These are phyloP conservation scores for Trididemnum nubilum DNA, from an alignment of 23 tunicate genomes.

Conservation along the genomic window DNA sequence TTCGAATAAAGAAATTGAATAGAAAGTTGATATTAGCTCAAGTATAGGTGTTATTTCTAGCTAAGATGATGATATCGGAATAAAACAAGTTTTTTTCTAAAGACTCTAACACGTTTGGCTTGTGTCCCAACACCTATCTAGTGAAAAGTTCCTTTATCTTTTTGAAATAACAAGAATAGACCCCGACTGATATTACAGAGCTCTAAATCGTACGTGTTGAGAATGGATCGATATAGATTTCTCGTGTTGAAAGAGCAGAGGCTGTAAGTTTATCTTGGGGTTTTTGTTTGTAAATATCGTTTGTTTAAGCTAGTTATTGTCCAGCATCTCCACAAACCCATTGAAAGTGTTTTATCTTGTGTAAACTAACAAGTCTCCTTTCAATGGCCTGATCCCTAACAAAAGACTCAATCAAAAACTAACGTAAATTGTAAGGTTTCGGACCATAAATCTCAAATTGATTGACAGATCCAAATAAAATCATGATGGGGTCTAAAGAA, in stretches of 20 bases:
- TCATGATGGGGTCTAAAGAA: no score
- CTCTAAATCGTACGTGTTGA: background rate
- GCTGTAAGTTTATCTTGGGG: background rate
- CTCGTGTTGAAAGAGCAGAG: background rate
- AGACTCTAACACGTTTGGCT: conserved; percentile 39
- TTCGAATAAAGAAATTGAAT: background rate
- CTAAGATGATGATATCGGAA: background rate
- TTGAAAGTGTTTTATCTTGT: background rate
- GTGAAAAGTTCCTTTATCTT: conserved; percentile 17
- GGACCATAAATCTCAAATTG: no score
- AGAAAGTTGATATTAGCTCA: conserved; percentile 16
- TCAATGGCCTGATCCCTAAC: no score
- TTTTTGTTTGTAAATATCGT: background rate
- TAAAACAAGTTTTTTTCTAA: conserved; percentile 7
- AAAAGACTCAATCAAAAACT: no score
- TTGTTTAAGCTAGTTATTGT: background rate
- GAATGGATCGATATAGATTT: background rate
- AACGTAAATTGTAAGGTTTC: no score
- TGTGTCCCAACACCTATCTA: conserved; percentile 32
- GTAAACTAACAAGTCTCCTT: background rate
- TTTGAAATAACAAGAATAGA: background rate
- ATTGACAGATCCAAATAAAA: no score
- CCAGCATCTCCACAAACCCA: background rate
- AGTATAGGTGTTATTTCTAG: conserved; percentile 1
- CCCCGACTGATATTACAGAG: background rate